phyloP scores from a whole-genome alignment of 2,113 vertebrate genomes.

The Dasypus novemcinctus region DNA sequence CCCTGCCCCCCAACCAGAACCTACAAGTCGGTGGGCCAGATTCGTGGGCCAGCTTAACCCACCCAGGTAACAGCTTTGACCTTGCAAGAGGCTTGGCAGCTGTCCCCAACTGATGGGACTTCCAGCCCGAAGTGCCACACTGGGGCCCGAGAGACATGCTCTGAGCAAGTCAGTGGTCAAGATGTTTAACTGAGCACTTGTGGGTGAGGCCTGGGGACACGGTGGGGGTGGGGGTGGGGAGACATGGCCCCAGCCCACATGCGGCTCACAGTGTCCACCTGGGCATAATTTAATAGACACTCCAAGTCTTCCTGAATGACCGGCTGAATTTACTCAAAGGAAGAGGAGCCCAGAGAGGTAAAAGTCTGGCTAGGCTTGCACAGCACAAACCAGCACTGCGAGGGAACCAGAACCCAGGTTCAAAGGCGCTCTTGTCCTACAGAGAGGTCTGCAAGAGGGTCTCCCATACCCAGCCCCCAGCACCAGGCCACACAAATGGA shows the following conservation, averaged over 20 bases:
- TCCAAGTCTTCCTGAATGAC: not conserved
- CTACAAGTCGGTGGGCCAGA: not conserved
- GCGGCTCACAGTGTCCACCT: not conserved
- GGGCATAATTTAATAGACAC: not conserved
- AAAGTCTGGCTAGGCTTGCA: not conserved
- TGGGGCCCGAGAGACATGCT: not conserved
- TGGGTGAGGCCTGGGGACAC: not conserved
- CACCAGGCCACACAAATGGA: not conserved
- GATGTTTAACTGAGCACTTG: too few relatives aligned
- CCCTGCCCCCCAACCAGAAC: not conserved
- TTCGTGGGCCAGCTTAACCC: not conserved
- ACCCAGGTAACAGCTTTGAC: not conserved
- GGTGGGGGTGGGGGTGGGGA: not conserved
- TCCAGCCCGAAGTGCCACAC: not conserved
- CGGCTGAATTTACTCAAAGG: not conserved
- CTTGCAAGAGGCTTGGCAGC: not conserved
- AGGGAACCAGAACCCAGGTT: not conserved
- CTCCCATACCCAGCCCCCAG: not conserved
- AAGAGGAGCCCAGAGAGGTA: not conserved
- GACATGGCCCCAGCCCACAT: fast-evolving
- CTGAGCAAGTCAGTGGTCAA: not conserved
- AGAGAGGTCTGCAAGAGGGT: not conserved
- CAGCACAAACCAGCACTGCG: not conserved
- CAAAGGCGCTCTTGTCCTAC: not conserved
- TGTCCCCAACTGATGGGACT: not conserved